A percentile compares a stretch with the other conserved stretches of the same genome.
phyloP scores from a whole-genome alignment of 2,888 invertebrate species.

The Thyatira batis region DNA sequence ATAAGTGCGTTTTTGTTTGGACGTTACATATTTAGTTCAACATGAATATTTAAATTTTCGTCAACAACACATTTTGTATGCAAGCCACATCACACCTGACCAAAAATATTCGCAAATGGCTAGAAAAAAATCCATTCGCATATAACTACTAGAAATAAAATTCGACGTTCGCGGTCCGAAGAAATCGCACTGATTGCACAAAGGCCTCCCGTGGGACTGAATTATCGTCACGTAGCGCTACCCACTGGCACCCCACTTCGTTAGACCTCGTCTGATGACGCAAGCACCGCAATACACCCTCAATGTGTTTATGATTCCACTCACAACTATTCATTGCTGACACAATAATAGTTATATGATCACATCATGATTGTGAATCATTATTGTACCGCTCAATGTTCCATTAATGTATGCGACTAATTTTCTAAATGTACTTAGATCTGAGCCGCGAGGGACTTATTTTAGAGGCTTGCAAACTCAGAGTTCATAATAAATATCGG shows the following conservation, averaged over 20 bases:
- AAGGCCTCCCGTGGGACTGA: conserved; percentile 73
- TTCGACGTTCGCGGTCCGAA: conserved; percentile 52
- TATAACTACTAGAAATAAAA: conserved; percentile 51
- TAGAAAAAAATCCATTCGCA: conserved; percentile 12
- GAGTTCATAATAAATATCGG: no score
- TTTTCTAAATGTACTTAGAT: no score
- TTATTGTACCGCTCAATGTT: neutral
- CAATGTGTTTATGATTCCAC: conserved; percentile 36
- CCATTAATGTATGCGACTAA: no score
- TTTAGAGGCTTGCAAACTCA: no score
- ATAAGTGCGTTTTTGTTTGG: no score
- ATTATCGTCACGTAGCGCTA: conserved; percentile 72
- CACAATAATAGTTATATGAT: neutral
- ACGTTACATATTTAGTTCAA: no score
- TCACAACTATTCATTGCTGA: conserved; percentile 11
- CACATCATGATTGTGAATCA: neutral
- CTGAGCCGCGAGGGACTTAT: no score
- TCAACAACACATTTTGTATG: neutral
- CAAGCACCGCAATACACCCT: conserved; percentile 28
- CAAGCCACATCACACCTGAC: conserved; percentile 5
- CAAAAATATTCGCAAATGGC: conserved; percentile 16
- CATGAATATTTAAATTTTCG: neutral
- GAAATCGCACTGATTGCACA: conserved; percentile 80
- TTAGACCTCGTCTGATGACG: conserved; percentile 55
- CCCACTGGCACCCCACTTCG: conserved; percentile 62